A percentile compares a stretch with the other conserved stretches of the same genome.
Conservation (phyloP, 2,888 invertebrate species). For the Spodoptera exigua region DNA sequence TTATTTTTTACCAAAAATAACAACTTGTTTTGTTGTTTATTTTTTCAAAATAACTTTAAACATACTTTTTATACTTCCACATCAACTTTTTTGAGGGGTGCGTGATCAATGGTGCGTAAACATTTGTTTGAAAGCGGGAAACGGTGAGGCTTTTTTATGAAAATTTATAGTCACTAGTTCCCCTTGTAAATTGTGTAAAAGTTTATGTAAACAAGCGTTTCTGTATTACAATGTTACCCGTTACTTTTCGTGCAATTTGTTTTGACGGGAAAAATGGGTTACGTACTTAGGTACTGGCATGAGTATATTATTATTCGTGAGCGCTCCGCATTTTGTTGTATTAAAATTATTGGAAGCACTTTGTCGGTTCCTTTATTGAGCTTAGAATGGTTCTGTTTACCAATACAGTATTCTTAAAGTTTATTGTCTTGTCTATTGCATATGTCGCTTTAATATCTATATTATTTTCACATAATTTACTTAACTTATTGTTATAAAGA, state of each 20-base stretch:
- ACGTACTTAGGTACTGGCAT: background rate
- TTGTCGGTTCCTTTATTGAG: too few species aligned
- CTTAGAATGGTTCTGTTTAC: too few species aligned
- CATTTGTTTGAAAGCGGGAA: conserved; percentile 62
- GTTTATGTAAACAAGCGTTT: conserved; percentile 56
- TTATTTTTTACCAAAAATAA: too few species aligned
- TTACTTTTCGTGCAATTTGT: conserved; percentile 49
- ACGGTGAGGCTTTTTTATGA: conserved; percentile 62
- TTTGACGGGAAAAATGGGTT: conserved; percentile 30
- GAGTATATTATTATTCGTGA: background rate
- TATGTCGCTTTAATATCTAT: too few species aligned
- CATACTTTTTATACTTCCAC: conserved; percentile 39
- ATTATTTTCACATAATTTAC: too few species aligned
- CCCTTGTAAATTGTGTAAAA: conserved; percentile 55
- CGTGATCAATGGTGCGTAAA: conserved; percentile 69
- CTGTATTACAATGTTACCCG: conserved; percentile 49
- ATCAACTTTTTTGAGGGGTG: conserved; percentile 52
- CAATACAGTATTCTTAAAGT: too few species aligned
- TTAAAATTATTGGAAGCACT: conserved; percentile 1
- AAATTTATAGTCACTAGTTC: conserved; percentile 63
- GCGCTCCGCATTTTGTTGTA: conserved; percentile 3
- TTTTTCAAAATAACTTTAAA: conserved; percentile 19
- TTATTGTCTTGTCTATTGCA: too few species aligned
- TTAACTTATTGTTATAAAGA: too few species aligned
- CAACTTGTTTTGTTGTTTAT: conserved; percentile 10